Evolutionary conservation across 2,797 vertebrate species (phyloP).

Genomic region (Coilia nasus): DNA sequence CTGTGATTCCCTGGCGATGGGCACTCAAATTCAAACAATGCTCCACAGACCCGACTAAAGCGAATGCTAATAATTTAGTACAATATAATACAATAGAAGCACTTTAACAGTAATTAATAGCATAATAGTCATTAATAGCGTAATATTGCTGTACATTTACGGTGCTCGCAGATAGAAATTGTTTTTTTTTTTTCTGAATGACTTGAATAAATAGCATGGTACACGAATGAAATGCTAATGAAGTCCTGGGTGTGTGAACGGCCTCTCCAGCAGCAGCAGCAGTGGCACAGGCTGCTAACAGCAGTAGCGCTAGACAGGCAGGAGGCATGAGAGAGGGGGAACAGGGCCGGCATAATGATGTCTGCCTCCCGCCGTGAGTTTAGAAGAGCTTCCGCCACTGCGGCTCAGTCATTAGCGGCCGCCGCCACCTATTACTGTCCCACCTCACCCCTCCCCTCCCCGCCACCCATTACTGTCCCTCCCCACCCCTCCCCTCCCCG

Average conservation of each 20-base stretch:
- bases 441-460: background rate
- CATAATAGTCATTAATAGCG: background rate
- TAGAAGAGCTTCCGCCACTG: background rate
- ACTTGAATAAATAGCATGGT: background rate
- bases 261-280: background rate
- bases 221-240: background rate
- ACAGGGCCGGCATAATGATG: background rate
- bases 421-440: background rate
- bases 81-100: background rate
- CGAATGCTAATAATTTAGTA: background rate
- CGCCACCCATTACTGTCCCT: too few species aligned
- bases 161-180: background rate
- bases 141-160: background rate
- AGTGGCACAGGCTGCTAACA: background rate
- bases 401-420: background rate
- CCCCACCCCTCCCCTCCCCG: too few species aligned
- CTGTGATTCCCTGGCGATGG: background rate
- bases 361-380: background rate
- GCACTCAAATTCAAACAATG: background rate
- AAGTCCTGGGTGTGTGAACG: background rate
- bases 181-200: background rate
- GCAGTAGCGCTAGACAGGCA: background rate
- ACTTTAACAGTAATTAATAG: background rate
- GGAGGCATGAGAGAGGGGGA: background rate
- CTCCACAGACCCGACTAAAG: background rate